Evolutionary conservation across 2,113 vertebrate species (phyloP).

Genomic region (Phylloscopus trochiloides): DNA sequence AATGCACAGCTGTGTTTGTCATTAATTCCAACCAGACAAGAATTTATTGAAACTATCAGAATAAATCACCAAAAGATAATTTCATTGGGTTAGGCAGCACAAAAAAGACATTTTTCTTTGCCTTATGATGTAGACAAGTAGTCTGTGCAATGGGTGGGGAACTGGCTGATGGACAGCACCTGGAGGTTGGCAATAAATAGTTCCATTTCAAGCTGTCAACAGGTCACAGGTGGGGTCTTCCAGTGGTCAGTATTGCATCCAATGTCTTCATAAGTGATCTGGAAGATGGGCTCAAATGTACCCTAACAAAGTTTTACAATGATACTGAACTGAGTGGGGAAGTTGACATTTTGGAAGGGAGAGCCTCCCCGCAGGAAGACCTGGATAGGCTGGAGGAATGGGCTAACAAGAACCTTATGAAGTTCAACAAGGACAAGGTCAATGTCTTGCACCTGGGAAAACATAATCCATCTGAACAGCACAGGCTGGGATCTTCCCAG

Average conservation of each 20-base stretch:
- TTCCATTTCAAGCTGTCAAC: background rate
- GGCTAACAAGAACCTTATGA: background rate
- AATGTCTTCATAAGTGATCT: background rate
- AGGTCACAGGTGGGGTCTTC: background rate
- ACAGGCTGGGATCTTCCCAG: background rate
- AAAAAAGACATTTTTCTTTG: background rate
- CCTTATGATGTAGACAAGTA: background rate
- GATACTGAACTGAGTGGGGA: background rate
- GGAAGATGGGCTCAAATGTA: background rate
- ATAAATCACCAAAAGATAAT: background rate
- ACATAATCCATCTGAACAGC: background rate
- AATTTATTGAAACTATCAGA: background rate
- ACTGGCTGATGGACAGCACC: background rate
- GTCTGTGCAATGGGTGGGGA: background rate
- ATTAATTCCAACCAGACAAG: background rate
- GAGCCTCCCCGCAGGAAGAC: rapidly evolving
- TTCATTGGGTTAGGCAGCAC: background rate
- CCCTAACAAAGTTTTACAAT: background rate
- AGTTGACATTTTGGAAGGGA: background rate
- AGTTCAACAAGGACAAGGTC: background rate
- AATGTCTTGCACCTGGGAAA: background rate
- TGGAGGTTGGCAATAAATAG: background rate
- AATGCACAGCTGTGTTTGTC: background rate
- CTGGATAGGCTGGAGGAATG: background rate
- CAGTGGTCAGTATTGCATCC: no score